Base-by-base conservation (phyloP, 2,797 vertebrate species). In the Chelonia mydas region DNA sequence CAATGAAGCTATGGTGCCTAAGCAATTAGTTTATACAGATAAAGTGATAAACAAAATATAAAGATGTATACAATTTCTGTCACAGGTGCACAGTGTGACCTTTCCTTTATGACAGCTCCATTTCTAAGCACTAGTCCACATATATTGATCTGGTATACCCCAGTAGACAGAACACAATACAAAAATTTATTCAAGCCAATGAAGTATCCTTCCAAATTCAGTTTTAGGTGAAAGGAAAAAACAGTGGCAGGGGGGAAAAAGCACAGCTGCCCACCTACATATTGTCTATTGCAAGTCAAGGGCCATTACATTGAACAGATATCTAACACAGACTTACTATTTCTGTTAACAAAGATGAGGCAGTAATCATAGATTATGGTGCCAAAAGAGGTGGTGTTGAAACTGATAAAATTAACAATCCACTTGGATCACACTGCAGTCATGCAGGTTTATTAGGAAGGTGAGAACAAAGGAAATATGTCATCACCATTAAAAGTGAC, bases 1-100 rank as follows among this genome's bases (percentile, higher is more conserved):
- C 65, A 85, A 83, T 79, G 65, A 83, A 89, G 31, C 80, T 88
- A 57, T 72, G 5, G 16, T 49, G 31, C 65, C 86, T 79, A 81
- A 95, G 79, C 33, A 83, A 54, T 65, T 81, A 45, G 61, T 74
- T 79, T 76, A 83, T 61, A 79, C 2, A 72, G 55, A 79, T 74
- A 90, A 91, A 79, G 59, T 17, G 68, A 45, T 33, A 88, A 92
- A 91, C n/a, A 93, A 93, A 94, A 90, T 53, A 86, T 51, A 41
- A 96, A 96, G 87, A 68, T 90, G 97, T 97, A 98, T 96, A 96
- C 92, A 93, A 95, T 89, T 89, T 88, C 90, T 96, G 95, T 96
- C 92, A 95, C 57, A 81, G 72, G 90, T 93, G 95, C 87, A 96
- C 51, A 57, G 87, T 92, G 82, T 97, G 97, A 97, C 90, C 93